Conservation (phyloP, 2,797 vertebrate genomes). For the Notolabrus celidotus region DNA sequence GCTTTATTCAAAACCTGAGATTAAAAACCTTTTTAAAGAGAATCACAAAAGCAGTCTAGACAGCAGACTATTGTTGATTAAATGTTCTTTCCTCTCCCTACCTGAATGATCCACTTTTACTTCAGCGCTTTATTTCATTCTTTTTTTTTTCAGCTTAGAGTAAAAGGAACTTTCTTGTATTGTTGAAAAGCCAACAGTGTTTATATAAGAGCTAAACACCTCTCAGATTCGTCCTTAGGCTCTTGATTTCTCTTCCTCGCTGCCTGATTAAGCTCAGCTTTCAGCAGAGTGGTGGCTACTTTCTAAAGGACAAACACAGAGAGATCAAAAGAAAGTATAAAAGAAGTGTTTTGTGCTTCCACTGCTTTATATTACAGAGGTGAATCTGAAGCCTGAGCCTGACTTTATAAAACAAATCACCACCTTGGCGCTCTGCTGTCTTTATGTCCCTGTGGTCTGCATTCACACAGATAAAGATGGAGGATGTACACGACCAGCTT, state of each 20-base stretch:
- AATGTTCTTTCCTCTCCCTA: not conserved
- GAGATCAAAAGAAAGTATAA: slow-evolving; percentile 3
- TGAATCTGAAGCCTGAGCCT: not conserved
- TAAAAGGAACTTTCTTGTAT: not conserved
- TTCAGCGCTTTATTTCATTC: not conserved
- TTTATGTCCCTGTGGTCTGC: slow-evolving; percentile 1
- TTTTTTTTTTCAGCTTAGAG: not conserved
- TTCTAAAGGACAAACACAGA: not conserved
- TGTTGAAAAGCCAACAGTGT: slow-evolving; percentile 9
- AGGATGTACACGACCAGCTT: not conserved
- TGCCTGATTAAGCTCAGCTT: slow-evolving; percentile 42
- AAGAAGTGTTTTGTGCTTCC: not conserved
- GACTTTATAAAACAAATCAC: slow-evolving; percentile 23
- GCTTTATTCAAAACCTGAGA: not conserved
- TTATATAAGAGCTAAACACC: slow-evolving; percentile 3
- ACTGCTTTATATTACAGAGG: slow-evolving; percentile 10
- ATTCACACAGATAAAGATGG: slow-evolving; percentile 28
- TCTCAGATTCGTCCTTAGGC: slow-evolving; percentile 19
- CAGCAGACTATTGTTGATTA: not conserved
- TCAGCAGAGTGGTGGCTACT: not conserved
- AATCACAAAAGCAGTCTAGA: not conserved
- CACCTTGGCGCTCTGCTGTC: slow-evolving; percentile 16
- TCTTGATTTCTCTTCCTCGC: slow-evolving; percentile 17
- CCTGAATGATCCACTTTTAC: not conserved
- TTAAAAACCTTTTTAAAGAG: not conserved